These are phyloP conservation scores for Cirrhinus mrigala DNA, from an alignment of 2,797 vertebrate species.

Conservation along the genomic window DNA sequence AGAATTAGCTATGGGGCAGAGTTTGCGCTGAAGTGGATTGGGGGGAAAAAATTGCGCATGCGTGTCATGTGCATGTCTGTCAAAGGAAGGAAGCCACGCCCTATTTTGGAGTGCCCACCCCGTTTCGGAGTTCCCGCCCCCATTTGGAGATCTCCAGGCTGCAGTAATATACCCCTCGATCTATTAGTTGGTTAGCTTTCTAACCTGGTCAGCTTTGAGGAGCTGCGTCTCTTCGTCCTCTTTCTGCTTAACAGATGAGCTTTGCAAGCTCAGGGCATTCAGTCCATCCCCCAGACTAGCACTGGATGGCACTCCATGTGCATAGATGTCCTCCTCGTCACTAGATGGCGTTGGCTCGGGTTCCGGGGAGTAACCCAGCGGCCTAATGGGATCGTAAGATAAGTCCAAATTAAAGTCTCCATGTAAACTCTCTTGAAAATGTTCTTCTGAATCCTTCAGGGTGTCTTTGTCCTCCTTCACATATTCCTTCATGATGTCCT, in stretches of 20 bases:
- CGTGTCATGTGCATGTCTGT: too few relatives aligned
- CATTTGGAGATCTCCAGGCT: too few relatives aligned
- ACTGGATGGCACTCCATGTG: conserved; percentile 76
- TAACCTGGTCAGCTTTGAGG: conserved; percentile 87
- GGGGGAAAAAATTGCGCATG: too few relatives aligned
- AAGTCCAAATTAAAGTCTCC: conserved; percentile 56
- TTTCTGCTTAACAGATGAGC: conserved; percentile 58
- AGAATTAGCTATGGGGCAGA: too few relatives aligned
- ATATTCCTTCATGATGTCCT: conserved; percentile 62
- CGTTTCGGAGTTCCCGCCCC: too few relatives aligned
- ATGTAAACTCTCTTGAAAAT: conserved; percentile 54
- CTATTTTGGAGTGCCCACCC: too few relatives aligned
- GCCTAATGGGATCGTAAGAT: conserved; percentile 57
- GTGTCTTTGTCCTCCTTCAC: conserved; percentile 49
- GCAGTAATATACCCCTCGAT: too few relatives aligned
- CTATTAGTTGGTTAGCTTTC: conserved; percentile 13
- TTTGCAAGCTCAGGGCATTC: conserved; percentile 44
- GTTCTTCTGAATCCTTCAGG: conserved; percentile 34
- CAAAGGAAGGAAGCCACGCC: too few relatives aligned
- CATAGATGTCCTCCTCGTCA: conserved; percentile 96
- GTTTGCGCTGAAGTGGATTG: too few relatives aligned
- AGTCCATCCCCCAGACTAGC: conserved; percentile 73
- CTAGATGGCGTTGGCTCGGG: conserved; percentile 79
- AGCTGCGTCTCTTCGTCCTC: conserved; percentile 72
- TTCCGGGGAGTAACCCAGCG: conserved; percentile 69